Evolutionary conservation across 2,113 vertebrate species (phyloP).

Genomic region (Zosterops lateralis): DNA sequence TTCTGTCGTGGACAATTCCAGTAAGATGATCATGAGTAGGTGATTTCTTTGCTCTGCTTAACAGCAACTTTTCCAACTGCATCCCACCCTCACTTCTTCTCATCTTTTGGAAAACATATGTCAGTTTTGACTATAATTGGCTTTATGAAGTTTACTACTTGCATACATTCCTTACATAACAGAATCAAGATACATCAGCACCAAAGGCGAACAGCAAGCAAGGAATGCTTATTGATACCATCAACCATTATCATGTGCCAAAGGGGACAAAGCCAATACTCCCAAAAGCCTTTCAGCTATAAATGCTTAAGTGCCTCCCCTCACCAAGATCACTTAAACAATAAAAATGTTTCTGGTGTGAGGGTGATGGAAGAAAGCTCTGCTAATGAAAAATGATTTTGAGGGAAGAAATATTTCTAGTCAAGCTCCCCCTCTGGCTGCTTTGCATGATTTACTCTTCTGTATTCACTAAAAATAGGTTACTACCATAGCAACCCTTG

Average conservation of each 20-base stretch:
- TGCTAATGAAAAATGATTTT: not conserved
- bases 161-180: not conserved
- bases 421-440: slow-evolving; percentile 13
- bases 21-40: not conserved
- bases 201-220: not conserved
- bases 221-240: not conserved
- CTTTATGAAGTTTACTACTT: not conserved
- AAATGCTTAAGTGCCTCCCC: not conserved
- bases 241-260: not conserved
- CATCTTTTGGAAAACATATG: not conserved
- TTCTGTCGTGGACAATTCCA: not conserved
- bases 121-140: not conserved
- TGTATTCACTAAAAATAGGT: slow-evolving; percentile 65
- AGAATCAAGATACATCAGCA: not conserved
- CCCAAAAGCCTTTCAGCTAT: not conserved
- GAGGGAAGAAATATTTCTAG: not conserved
- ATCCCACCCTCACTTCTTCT: not conserved
- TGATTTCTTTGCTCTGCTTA: not conserved
- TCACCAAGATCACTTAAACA: not conserved
- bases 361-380: not conserved
- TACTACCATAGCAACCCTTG: slow-evolving; percentile 67
- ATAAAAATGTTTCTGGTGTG: not conserved
- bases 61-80: not conserved
- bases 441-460: slow-evolving; percentile 37
- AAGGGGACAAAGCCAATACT: not conserved